These are phyloP conservation scores for Epizoanthus stellaris DNA, from an alignment of 92 coral and sea anemone genomes.

Conservation along the genomic window DNA sequence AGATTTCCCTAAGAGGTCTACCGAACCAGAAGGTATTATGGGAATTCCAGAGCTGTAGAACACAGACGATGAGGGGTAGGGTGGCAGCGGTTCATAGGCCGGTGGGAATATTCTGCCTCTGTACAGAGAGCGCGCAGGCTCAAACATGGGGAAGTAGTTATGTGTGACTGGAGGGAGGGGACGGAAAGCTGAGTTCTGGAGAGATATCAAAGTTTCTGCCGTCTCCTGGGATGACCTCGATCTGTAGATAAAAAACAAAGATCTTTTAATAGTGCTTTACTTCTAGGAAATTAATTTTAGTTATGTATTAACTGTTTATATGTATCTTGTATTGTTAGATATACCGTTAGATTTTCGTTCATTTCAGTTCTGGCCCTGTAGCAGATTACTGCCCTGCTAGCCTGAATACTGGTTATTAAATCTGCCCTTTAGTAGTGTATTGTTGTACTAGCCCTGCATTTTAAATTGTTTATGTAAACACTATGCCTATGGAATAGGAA, in stretches of 20 bases:
- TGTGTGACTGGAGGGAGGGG: slow-evolving; percentile 26
- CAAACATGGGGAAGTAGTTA: slow-evolving; percentile 35
- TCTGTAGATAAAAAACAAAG: neutral
- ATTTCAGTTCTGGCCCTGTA: no score
- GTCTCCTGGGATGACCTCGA: slow-evolving; percentile 36
- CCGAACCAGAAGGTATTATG: slow-evolving; percentile 34
- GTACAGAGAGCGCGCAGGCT: slow-evolving; percentile 34
- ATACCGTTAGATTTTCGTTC: no score
- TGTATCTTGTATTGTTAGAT: no score
- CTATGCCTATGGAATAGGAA: no score
- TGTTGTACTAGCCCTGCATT: no score
- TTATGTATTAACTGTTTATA: no score
- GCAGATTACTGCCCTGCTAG: no score
- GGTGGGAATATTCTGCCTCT: slow-evolving; percentile 9
- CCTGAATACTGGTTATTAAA: no score
- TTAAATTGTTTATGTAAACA: no score
- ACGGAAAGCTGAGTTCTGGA: slow-evolving; percentile 36
- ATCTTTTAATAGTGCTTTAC: neutral
- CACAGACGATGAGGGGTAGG: slow-evolving; percentile 26
- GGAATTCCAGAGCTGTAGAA: slow-evolving; percentile 47
- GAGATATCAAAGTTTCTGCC: slow-evolving; percentile 38
- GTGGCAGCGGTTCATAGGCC: slow-evolving; percentile 29
- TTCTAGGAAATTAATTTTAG: neutral
- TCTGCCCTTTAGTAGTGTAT: no score
- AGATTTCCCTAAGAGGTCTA: slow-evolving; percentile 12